phyloP scores from a whole-genome alignment of 2,888 invertebrate genomes.

The Masnerella sp. region DNA sequence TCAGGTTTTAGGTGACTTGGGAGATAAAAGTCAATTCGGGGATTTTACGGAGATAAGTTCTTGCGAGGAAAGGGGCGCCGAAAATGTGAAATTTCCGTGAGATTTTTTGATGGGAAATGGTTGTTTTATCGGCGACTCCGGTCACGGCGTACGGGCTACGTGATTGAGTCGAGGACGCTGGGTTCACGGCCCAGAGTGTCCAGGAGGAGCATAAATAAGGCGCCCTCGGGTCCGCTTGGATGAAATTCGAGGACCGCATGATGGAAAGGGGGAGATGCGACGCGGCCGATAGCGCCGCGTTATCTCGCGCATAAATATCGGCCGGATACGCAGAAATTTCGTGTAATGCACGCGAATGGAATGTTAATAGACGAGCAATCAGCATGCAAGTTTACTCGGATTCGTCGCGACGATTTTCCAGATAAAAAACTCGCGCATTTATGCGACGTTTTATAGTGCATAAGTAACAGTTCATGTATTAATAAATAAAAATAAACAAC shows the following conservation, averaged over 20 bases:
- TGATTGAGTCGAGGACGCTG: constrained; percentile 37
- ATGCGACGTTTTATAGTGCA: too few relatives aligned
- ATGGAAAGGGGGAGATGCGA: constrained; percentile 16
- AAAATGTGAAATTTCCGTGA: constrained; percentile 38
- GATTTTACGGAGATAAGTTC: constrained; percentile 26
- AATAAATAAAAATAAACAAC: too few relatives aligned
- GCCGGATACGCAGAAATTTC: constrained; percentile 45
- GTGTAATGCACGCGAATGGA: constrained; percentile 40
- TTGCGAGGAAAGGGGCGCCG: constrained; percentile 11
- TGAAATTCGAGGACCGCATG: constrained; percentile 17
- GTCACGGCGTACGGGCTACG: constrained; percentile 36
- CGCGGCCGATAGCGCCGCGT: constrained; percentile 33
- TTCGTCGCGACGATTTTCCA: too few relatives aligned
- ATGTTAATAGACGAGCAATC: constrained; percentile 41
- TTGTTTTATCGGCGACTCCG: constrained; percentile 36
- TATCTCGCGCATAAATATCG: constrained; percentile 42
- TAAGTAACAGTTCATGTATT: too few relatives aligned
- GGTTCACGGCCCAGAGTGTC: constrained; percentile 11
- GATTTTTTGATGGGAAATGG: constrained; percentile 40
- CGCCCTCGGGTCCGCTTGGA: constrained; percentile 18
- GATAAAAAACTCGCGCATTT: too few relatives aligned
- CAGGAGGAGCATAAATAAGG: constrained; percentile 32
- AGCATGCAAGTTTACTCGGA: constrained; percentile 39
- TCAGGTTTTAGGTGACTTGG: constrained; percentile 14
- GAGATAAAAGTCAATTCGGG: constrained; percentile 31